phyloP scores from a whole-genome alignment of 2,797 vertebrate genomes.

The Varecia variegata region DNA sequence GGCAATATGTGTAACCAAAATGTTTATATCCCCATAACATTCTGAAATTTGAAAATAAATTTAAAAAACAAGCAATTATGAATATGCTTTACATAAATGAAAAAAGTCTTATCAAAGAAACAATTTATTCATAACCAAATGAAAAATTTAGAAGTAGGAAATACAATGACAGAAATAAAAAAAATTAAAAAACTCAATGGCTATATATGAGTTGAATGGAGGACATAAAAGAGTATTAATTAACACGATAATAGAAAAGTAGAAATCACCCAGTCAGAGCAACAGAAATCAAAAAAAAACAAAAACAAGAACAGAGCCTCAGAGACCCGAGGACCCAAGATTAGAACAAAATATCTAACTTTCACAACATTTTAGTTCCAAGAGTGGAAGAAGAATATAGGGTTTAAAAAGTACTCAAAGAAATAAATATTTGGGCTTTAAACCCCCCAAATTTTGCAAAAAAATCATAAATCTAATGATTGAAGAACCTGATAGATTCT shows the following conservation, averaged over 20 bases:
- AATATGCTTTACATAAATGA: neutral
- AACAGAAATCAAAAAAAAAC: neutral
- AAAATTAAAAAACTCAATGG: neutral
- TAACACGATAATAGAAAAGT: neutral
- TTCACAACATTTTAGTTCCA: neutral
- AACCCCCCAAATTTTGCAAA: neutral
- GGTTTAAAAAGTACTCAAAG: neutral
- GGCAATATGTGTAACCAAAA: no score
- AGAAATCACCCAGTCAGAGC: neutral
- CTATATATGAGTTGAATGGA: neutral
- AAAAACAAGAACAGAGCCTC: neutral
- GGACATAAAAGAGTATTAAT: neutral
- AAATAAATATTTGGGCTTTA: neutral
- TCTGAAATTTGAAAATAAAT: no score
- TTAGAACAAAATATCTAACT: neutral
- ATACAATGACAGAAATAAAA: neutral
- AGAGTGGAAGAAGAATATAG: neutral
- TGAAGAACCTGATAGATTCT: neutral
- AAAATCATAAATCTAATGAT: neutral
- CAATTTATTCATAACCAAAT: neutral
- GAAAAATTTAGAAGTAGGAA: neutral
- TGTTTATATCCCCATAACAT: no score
- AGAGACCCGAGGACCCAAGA: neutral
- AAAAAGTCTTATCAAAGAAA: neutral
- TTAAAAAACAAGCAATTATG: neutral